Conservation (phyloP, 2,797 vertebrate genomes). For the Aulostomus chinensis region DNA sequence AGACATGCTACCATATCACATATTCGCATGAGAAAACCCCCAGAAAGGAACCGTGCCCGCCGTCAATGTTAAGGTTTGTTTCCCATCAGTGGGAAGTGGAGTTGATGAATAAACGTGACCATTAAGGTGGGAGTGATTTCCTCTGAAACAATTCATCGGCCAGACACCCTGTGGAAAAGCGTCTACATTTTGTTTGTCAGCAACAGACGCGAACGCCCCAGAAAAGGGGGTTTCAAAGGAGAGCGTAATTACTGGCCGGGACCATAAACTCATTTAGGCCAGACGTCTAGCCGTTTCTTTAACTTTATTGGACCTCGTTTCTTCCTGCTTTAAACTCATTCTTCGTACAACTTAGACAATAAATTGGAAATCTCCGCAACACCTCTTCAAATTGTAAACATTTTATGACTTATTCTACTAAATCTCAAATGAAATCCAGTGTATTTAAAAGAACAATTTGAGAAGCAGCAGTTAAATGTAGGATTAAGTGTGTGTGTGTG, state of each 20-base stretch:
- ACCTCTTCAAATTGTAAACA: slow-evolving; percentile 80
- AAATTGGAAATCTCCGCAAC: slow-evolving; percentile 86
- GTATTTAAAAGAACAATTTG: too few species aligned
- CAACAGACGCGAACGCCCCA: slow-evolving; percentile 90
- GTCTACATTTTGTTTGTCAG: slow-evolving; percentile 86
- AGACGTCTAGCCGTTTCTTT: slow-evolving; percentile 98
- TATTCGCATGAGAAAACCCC: not conserved
- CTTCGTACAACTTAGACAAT: slow-evolving; percentile 86
- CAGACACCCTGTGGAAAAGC: slow-evolving; percentile 86
- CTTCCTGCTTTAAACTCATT: slow-evolving; percentile 98
- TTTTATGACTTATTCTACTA: slow-evolving; percentile 45
- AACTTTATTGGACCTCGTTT: slow-evolving; percentile 93
- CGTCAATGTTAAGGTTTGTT: slow-evolving; percentile 63
- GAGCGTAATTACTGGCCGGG: slow-evolving; percentile 82
- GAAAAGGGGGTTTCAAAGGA: slow-evolving; percentile 90
- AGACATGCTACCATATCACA: too few species aligned
- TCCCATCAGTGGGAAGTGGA: slow-evolving; percentile 62
- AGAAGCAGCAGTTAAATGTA: too few species aligned
- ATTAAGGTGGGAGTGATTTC: slow-evolving; percentile 75
- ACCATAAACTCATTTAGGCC: slow-evolving; percentile 98
- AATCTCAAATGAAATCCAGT: slow-evolving; percentile 10
- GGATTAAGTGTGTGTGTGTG: too few species aligned
- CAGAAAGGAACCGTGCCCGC: not conserved
- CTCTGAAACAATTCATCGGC: slow-evolving; percentile 87
- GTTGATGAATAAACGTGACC: slow-evolving; percentile 79